Evolutionary conservation across 2,797 vertebrate genomes (phyloP).

Genomic region (Enteromius anoplus): DNA sequence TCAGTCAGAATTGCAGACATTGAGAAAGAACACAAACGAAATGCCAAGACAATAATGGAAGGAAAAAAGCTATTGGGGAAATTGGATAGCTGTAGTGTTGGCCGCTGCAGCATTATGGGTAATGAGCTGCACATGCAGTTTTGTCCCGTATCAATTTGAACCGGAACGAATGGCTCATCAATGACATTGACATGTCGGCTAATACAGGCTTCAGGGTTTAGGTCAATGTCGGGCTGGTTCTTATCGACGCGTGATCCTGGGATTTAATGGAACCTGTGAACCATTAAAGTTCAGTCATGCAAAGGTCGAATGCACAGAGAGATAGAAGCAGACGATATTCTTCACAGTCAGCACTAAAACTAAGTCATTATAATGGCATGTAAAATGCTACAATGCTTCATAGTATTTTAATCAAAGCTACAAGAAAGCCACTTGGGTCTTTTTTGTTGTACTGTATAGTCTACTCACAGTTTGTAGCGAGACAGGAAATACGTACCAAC

Average conservation of each 20-base stretch:
- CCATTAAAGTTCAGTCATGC: constrained; percentile 62
- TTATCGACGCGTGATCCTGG: constrained; percentile 69
- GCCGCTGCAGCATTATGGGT: constrained; percentile 35
- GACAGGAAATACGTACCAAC: too few relatives aligned
- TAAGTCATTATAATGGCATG: neutral
- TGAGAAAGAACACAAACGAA: neutral
- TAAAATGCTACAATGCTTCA: neutral
- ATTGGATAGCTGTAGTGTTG: constrained; percentile 12
- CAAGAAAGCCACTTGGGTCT: neutral
- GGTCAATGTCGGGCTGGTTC: constrained; percentile 73
- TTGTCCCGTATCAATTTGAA: constrained; percentile 60
- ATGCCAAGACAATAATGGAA: neutral
- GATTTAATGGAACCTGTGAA: constrained; percentile 67
- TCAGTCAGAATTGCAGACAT: constrained; percentile 11
- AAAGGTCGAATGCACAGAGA: constrained; percentile 57
- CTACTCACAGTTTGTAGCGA: too few relatives aligned
- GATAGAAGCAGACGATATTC: constrained; percentile 20
- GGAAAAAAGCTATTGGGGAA: neutral
- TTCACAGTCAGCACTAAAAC: constrained; percentile 34
- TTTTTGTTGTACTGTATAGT: neutral
- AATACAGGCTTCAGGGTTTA: constrained; percentile 61
- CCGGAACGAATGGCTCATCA: constrained; percentile 57
- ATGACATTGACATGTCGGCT: constrained; percentile 65
- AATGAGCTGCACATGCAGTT: constrained; percentile 45
- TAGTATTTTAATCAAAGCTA: neutral